Conservation (phyloP, 2,888 invertebrate species). For the Andrena bicolor region DNA sequence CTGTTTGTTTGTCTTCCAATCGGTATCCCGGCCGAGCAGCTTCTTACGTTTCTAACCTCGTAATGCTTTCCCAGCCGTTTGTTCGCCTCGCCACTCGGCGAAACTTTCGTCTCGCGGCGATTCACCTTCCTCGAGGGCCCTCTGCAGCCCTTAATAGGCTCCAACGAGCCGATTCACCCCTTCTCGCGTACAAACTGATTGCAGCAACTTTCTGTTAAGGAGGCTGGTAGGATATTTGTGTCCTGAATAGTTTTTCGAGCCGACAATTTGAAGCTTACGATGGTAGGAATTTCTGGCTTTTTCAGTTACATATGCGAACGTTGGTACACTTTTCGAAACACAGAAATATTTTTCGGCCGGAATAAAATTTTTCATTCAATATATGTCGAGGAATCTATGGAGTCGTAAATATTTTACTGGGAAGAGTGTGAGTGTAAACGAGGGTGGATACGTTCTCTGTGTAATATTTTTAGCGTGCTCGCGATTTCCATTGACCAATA, state of each 20-base stretch:
- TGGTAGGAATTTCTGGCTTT: neutral
- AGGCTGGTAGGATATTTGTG: neutral
- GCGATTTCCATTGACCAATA: constrained; percentile 56
- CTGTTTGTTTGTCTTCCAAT: constrained; percentile 82
- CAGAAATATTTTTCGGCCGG: neutral
- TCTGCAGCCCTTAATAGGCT: constrained; percentile 30
- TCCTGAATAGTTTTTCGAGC: neutral
- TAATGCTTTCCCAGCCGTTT: constrained; percentile 58
- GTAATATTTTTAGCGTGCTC: constrained; percentile 25
- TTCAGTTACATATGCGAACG: neutral
- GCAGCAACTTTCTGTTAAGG: neutral
- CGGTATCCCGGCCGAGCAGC: constrained; percentile 62
- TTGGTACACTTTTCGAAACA: neutral
- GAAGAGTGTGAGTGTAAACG: neutral
- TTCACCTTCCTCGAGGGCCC: constrained; percentile 29
- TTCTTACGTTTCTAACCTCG: constrained; percentile 59
- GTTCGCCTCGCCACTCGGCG: constrained; percentile 33
- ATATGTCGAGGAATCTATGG: neutral
- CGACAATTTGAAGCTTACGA: neutral
- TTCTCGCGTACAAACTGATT: constrained; percentile 17
- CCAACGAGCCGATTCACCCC: constrained; percentile 22
- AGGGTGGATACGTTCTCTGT: neutral
- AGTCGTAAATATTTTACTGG: constrained; percentile 27
- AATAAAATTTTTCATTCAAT: neutral
- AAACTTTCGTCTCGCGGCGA: constrained; percentile 43